Percentiles rank a stretch among this genome's conserved stretches.
Conservation (phyloP, 2,797 vertebrate genomes). For the Diglossa cyanea region DNA sequence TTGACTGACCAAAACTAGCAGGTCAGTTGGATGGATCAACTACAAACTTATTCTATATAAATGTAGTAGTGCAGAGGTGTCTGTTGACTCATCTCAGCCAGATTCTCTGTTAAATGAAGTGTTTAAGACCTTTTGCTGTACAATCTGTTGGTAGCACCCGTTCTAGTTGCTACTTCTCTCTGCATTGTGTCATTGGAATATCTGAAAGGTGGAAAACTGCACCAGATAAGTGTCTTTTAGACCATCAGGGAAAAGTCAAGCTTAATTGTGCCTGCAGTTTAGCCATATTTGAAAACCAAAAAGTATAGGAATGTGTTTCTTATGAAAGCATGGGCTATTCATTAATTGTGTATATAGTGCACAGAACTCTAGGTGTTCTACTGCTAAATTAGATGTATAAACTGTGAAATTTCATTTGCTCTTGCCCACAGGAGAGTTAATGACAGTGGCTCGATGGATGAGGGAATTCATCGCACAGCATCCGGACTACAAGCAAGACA, state of each 20-base stretch:
- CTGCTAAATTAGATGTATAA: background rate
- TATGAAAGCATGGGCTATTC: background rate
- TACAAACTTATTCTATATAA: background rate
- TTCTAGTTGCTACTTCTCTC: background rate
- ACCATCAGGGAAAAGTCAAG: background rate
- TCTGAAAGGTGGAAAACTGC: background rate
- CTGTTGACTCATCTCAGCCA: background rate
- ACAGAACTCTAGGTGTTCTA: background rate
- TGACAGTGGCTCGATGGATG: constrained; percentile 98
- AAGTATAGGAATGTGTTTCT: background rate
- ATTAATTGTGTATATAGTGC: background rate
- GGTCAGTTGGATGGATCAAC: background rate
- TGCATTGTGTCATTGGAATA: background rate
- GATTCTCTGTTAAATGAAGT: background rate
- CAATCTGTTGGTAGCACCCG: background rate
- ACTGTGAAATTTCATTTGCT: background rate
- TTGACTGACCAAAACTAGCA: background rate
- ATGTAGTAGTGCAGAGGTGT: background rate
- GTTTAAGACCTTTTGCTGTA: background rate
- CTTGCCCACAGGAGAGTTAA: constrained; percentile 85
- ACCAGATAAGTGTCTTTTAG: background rate
- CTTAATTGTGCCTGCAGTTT: background rate
- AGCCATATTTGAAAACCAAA: background rate
- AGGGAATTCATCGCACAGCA: constrained; percentile 90
- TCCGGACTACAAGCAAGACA: constrained; percentile 94